phyloP scores from a whole-genome alignment of 2,888 invertebrate genomes.

The Thecocarcelia acutangulata region DNA sequence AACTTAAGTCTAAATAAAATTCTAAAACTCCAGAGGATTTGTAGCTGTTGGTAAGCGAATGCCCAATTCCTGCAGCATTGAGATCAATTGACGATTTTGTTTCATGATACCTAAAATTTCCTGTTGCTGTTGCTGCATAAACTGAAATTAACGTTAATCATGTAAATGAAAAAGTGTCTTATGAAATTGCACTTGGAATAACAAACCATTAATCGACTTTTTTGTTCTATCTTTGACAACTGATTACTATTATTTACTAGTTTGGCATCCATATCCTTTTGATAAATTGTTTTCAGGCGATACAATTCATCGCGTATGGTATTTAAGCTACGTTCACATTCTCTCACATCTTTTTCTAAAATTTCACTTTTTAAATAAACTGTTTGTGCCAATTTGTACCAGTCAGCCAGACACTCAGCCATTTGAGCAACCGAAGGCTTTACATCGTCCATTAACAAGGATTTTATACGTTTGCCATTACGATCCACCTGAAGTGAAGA shows the following conservation, averaged over 20 bases:
- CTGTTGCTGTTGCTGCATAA: conserved; percentile 77
- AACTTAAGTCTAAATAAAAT: background rate
- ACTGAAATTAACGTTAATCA: conserved; percentile 70
- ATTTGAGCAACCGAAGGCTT: conserved; percentile 88
- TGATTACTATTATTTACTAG: conserved; percentile 77
- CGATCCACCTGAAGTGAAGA: conserved; percentile 85
- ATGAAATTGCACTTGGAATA: too few species aligned
- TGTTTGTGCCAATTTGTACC: conserved; percentile 95
- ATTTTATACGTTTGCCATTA: conserved; percentile 87
- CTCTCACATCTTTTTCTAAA: conserved; percentile 84
- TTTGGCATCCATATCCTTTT: conserved; percentile 75
- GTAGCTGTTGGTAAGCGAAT: conserved; percentile 51
- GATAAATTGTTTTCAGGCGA: conserved; percentile 77
- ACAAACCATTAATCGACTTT: conserved; percentile 76
- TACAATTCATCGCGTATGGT: conserved; percentile 78
- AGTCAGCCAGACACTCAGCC: conserved; percentile 90
- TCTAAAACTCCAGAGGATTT: conserved; percentile 42
- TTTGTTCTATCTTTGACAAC: conserved; percentile 77
- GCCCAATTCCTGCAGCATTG: conserved; percentile 74
- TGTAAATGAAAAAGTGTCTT: background rate
- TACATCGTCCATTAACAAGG: conserved; percentile 87
- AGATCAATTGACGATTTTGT: conserved; percentile 78
- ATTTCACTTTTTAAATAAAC: conserved; percentile 92
- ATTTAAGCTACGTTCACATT: conserved; percentile 78
- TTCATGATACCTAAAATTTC: conserved; percentile 77